Conservation (phyloP, 2,888 invertebrate species). For the Halictus ligatus region DNA sequence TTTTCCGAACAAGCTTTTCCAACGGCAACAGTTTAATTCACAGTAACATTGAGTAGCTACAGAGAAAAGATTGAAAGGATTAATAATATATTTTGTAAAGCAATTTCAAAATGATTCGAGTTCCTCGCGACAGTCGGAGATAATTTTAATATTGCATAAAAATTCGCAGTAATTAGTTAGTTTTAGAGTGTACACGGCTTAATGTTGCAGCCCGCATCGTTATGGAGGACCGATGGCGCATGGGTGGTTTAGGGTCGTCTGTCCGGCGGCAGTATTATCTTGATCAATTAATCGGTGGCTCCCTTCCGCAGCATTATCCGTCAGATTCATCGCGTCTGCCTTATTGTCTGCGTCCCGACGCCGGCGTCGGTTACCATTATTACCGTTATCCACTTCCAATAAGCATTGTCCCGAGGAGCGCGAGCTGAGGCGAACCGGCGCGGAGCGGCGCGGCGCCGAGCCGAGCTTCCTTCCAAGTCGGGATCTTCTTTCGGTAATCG, state of each 20-base stretch:
- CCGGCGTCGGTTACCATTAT: conserved; percentile 37
- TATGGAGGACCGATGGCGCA: neutral
- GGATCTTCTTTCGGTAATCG: conserved; percentile 67
- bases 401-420: conserved; percentile 39
- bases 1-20: neutral
- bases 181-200: neutral
- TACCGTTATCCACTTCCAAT: conserved; percentile 51
- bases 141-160: neutral
- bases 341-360: conserved; percentile 25
- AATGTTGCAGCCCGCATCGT: neutral
- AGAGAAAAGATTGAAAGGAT: too few species aligned
- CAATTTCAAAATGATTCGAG: too few species aligned
- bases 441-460: neutral
- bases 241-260: neutral
- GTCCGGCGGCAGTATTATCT: neutral
- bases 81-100: too few species aligned
- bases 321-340: conserved; percentile 32
- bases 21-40: too few species aligned
- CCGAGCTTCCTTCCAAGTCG: conserved; percentile 34
- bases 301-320: neutral
- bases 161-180: neutral
- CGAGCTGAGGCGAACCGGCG: conserved; percentile 9
- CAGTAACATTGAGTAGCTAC: too few species aligned
- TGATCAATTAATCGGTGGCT: conserved; percentile 17
- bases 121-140: too few species aligned